Conservation (phyloP, 2,113 vertebrate species). For the Dolichallabes microphthalmus region DNA sequence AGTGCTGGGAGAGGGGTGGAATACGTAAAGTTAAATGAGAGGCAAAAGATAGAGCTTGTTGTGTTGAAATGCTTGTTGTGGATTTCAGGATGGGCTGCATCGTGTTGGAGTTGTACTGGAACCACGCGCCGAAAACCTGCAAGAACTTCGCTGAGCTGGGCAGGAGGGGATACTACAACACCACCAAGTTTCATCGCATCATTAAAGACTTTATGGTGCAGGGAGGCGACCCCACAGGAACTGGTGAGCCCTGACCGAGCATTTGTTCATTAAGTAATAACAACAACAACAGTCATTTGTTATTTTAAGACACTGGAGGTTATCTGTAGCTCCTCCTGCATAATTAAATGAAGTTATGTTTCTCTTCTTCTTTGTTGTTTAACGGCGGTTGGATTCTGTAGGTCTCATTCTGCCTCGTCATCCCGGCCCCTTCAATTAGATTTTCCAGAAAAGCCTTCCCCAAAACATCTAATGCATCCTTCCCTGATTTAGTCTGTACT, state of each 20-base stretch:
- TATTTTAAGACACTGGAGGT: too few species aligned
- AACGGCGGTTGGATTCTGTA: too few species aligned
- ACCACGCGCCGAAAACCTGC: constrained; percentile 88
- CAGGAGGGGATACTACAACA: constrained; percentile 89
- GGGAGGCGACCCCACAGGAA: constrained; percentile 92
- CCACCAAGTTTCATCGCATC: constrained; percentile 89
- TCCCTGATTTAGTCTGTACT: too few species aligned
- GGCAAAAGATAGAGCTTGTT: not conserved
- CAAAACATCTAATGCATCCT: too few species aligned
- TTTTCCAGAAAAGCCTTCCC: too few species aligned
- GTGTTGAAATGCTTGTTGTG: not conserved
- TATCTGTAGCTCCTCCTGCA: too few species aligned
- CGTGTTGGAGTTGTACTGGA: constrained; percentile 90
- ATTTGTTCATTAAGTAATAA: too few species aligned
- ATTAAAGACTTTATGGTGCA: constrained; percentile 98
- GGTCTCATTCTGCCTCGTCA: too few species aligned
- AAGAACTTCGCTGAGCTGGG: constrained; percentile 90
- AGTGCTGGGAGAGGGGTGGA: not conserved
- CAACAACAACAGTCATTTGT: too few species aligned
- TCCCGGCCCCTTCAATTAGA: too few species aligned
- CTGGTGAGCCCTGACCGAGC: constrained; percentile 73
- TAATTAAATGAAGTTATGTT: too few species aligned
- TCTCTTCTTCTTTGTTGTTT: too few species aligned
- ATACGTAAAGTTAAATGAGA: not conserved
- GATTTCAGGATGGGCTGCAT: constrained; percentile 84